phyloP scores from a whole-genome alignment of 2,888 invertebrate species.

The Ochropacha duplaris region DNA sequence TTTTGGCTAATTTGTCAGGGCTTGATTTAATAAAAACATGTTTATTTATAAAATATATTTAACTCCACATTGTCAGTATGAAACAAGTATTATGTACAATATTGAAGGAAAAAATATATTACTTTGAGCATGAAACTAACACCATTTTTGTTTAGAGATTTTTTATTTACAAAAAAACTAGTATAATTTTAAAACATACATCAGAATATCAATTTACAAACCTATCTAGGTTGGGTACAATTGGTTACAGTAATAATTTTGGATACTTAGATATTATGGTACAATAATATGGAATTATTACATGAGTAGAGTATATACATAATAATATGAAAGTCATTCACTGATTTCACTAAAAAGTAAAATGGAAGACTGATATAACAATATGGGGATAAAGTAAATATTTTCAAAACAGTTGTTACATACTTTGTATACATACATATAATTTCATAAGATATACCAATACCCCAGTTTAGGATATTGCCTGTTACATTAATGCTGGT shows the following conservation, averaged over 20 bases:
- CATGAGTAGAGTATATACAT: background rate
- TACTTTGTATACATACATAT: too few relatives aligned
- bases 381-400: background rate
- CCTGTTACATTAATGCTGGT: too few relatives aligned
- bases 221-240: background rate
- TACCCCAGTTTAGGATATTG: too few relatives aligned
- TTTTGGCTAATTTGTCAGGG: too few relatives aligned
- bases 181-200: background rate
- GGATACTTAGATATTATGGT: too few relatives aligned
- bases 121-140: constrained; percentile 5
- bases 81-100: background rate
- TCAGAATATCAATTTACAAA: background rate
- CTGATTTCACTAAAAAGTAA: background rate
- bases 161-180: background rate
- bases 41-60: background rate
- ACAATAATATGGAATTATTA: background rate
- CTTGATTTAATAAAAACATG: background rate
- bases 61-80: background rate
- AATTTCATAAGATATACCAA: too few relatives aligned
- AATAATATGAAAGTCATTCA: background rate
- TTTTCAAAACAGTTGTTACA: too few relatives aligned
- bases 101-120: background rate
- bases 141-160: background rate
- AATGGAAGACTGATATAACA: background rate
- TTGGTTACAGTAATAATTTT: background rate